Base-by-base conservation (phyloP, 2,113 vertebrate species). In the Cacatua alba region DNA sequence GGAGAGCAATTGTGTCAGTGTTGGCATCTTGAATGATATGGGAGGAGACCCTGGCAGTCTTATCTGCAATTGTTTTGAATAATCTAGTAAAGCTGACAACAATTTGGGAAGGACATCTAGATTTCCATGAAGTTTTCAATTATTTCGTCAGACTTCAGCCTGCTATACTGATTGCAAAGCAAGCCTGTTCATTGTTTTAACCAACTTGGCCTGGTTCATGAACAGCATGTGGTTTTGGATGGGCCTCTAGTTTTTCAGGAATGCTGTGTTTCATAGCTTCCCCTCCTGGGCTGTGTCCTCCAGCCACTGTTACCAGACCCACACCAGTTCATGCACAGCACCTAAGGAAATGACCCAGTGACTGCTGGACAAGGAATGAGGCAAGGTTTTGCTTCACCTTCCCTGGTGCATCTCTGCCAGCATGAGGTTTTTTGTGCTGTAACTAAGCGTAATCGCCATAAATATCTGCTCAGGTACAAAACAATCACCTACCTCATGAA, bases 381-480 rank as follows among this genome's bases (percentile, higher is more conserved):
- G 8, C 6, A 17, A 83, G n/a, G 17, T 55, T 95, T 88, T 82
- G 17, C 19, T 82, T 75, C 59, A 92, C 18, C 49, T 85, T 90
- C 67, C 51, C 31, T 53, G 11, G 12, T 23, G 15, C 43, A 71
- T 23, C 43, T 86, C 71, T 86, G 20, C 60, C 12, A 4, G 21
- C 7, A 2, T 29, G 41, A 52, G 35, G 49, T 11, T n/a, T 37
- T 43, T 69, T 55, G 26, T 6, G 0, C 57, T 70, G 31, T 60
- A 89, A 41, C 74, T 59, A 84, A 82, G 31, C 12, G 53, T 29
- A 91, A 89, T 91, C 8, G 1, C 65, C 82, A 62, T 82, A 88
- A 75, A 77, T 84, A 82, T 39, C 88, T 69, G 49, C 82, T 91
- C 49, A 84, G 48, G n/a, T 85, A 67, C 65, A 91, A 96, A 96